Percentiles rank a stretch among this genome's conserved stretches.
These are phyloP conservation scores for Solen grandis DNA, from an alignment of 1,140 invertebrate genomes.

Conservation along the genomic window DNA sequence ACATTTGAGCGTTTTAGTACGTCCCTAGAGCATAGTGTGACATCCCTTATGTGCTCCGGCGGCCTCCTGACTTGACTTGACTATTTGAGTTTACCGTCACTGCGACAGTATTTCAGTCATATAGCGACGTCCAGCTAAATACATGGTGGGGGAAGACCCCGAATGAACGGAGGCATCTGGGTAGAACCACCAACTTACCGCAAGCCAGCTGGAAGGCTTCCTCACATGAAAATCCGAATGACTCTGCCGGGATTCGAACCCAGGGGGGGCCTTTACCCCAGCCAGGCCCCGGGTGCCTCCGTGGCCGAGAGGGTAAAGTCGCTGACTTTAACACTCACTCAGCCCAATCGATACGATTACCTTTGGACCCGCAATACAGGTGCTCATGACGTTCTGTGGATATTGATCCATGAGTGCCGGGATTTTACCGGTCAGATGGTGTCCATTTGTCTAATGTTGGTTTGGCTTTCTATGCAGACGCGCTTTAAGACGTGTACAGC, in stretches of 20 bases:
- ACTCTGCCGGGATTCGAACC: too few relatives aligned
- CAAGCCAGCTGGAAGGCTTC: too few relatives aligned
- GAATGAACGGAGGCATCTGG: background rate
- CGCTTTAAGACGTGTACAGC: background rate
- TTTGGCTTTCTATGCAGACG: background rate
- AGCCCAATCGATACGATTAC: background rate
- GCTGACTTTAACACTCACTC: background rate
- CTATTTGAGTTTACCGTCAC: background rate
- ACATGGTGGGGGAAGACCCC: background rate
- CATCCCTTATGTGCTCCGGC: too few relatives aligned
- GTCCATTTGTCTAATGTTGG: background rate
- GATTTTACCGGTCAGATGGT: background rate
- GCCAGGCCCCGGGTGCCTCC: too few relatives aligned
- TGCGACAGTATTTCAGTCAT: background rate
- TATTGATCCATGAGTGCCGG: background rate
- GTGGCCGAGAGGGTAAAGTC: too few relatives aligned
- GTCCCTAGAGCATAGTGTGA: too few relatives aligned
- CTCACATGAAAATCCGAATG: too few relatives aligned
- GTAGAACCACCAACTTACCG: too few relatives aligned
- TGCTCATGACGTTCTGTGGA: background rate
- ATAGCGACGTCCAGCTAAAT: background rate
- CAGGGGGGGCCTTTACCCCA: too few relatives aligned
- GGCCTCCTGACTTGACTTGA: too few relatives aligned
- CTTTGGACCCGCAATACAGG: background rate
- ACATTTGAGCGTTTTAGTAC: too few relatives aligned